Base-by-base conservation (phyloP, 2,113 vertebrate genomes). In the Cheirogaleus medius region DNA sequence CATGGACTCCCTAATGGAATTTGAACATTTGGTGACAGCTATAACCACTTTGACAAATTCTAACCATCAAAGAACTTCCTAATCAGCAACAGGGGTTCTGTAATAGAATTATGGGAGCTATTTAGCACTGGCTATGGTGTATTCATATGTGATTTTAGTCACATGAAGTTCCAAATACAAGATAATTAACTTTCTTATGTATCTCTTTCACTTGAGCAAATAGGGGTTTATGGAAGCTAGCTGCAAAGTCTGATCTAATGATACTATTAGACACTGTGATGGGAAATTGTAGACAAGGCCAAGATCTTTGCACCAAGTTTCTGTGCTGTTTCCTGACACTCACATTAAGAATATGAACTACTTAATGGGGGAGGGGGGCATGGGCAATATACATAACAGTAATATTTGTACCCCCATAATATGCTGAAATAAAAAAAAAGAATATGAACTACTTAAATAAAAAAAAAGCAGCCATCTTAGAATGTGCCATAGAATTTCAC, bases 181-280 rank as follows among this genome's bases (percentile, higher is more conserved):
- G 80, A 82, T 90, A 92, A 92, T 42, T n/a, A 92, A 47, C 58
- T 69, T 92, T 74, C 74, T 27, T 58, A 71, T 39, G 11, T 58
- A 58, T 82, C 58, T 54, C 80, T 87, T 96, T 96, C 63, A 56
- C 77, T 91, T 54, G 42, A 94, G 49, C n/a, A 96, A 87, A 90
- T 64, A 90, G n/a, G 49, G 27, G 1, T 58, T 80, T 88, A 13
- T 64, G 8, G 18, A 90, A 82, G 23, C 37, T 92, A 49, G 49
- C 66, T 95, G 95, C 47, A 85, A 91, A 84, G 39, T 80, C 47
- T 91, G 29, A 49, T 34, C 25, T 66, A 78, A 71, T 76, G 64
- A 88, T 37, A 42, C 18, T 74, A 15, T 87, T 66, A 73, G 54
- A 84, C 8, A 87, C 21, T n/a, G 14, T 66, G 37, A 88, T 84